Conservation (phyloP, 23 tunicate genomes). For the Ascidia mentula region DNA sequence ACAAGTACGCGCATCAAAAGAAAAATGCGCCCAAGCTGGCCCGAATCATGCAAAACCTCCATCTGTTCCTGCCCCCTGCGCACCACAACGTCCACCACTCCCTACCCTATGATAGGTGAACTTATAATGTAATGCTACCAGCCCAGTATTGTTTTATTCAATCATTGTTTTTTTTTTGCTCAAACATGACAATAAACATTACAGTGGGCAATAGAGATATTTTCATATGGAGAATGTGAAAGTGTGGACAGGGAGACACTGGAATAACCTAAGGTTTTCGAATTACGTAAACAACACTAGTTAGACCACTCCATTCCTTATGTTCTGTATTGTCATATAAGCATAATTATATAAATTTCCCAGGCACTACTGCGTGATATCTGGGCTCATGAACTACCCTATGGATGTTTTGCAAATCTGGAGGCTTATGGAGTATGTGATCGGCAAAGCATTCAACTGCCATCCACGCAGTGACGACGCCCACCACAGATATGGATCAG, state of each 20-base stretch:
- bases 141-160: no score
- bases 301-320: no score
- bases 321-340: no score
- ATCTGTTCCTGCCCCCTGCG: background rate
- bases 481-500: background rate
- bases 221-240: no score
- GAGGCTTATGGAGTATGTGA: background rate
- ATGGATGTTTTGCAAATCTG: background rate
- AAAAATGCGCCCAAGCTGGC: background rate
- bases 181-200: no score
- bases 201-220: no score
- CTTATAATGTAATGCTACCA: background rate
- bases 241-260: no score
- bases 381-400: background rate
- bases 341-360: background rate
- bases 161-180: no score
- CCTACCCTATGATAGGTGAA: background rate
- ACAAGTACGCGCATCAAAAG: constrained; percentile 1
- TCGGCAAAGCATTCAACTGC: background rate
- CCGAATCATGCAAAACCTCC: background rate
- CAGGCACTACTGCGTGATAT: background rate
- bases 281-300: no score
- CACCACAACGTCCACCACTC: background rate
- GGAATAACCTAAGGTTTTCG: no score
- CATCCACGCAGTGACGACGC: constrained; percentile 8